Evolutionary conservation across 2,888 invertebrate species (phyloP).

Genomic region (Pandemis cinnamomeana): DNA sequence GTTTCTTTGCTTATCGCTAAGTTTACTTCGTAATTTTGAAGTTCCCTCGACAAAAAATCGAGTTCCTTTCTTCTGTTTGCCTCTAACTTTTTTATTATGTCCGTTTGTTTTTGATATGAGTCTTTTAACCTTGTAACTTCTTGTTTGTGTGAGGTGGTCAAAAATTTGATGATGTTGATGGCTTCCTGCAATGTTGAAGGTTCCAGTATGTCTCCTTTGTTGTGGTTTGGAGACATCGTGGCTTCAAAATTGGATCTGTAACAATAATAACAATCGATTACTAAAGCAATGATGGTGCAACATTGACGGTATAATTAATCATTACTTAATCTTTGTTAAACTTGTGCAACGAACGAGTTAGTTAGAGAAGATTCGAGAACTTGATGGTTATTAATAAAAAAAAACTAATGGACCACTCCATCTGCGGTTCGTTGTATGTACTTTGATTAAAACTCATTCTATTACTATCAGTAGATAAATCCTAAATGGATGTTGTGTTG

Average conservation of each 20-base stretch:
- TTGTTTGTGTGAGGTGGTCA: constrained; percentile 76
- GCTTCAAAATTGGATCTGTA: constrained; percentile 59
- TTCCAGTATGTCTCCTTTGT: constrained; percentile 67
- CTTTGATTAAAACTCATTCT: constrained; percentile 1
- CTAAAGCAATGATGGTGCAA: constrained; percentile 42
- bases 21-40: constrained; percentile 78
- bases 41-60: constrained; percentile 75
- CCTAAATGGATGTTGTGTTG: too few species aligned
- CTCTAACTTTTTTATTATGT: constrained; percentile 76
- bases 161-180: constrained; percentile 77
- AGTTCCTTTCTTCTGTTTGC: constrained; percentile 75
- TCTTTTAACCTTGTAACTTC: constrained; percentile 74
- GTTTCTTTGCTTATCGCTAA: constrained; percentile 72
- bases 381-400: constrained; percentile 4
- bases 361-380: constrained; percentile 20
- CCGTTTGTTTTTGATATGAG: constrained; percentile 68
- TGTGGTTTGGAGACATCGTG: constrained; percentile 60
- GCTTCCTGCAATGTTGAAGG: constrained; percentile 78
- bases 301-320: not conserved
- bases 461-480: too few species aligned
- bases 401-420: constrained; percentile 16
- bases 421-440: constrained; percentile 26
- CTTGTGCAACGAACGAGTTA: constrained; percentile 30
- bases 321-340: constrained; percentile 10
- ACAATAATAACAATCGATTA: constrained; percentile 50